Evolutionary conservation across 1,140 invertebrate genomes (phyloP), one percentile per base, ranked within the genome.

Genomic region (Hermatobates lingyangjiaoensis): DNA sequence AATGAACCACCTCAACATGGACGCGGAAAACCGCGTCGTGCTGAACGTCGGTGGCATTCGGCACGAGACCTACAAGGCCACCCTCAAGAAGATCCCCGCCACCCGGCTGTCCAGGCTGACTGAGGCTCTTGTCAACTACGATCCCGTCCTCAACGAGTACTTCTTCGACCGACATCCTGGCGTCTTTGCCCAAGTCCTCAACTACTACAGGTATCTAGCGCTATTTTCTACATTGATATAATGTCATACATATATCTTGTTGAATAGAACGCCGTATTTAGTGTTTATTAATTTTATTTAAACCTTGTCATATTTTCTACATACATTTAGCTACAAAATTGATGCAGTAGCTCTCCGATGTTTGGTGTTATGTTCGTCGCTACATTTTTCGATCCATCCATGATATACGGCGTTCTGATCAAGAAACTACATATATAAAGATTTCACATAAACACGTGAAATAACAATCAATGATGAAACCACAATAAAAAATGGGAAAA

Each of bases 161-260:
- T 98, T 97, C 77, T 98, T 98, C 69, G 93, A 98, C 70, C 70
- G 93, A 56, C 93, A 98, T 72, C 93, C 94, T 0, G 92, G 91
- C 3, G 93, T 98, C 54, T 98, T 98, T 68, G 92, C 89, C 45
- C 91, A 86, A 72, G 84, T 90, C 56, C 76, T 88, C 63, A 88
- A 88, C 66, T 90, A 88, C 66, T 89, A 88, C 72, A 81, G 79
- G 79, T 80, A 63, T 65, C 60, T 52, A 28, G 45, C 14, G 25
- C 18, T 27, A n/a, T 20, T 14, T 20, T 40, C 23, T 2, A 45
- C 15, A 34, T 34, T 7, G 28, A 34, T 34, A 7, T 34, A 7
- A 34, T 34, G 7, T 15, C 15, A 7, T 7, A 7, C 7, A 34
- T 34, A 34, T 34, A 34, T 34, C 7, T 34, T 34, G 15, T 7